A percentile compares a stretch with the other conserved stretches of the same genome.
phyloP scores from a whole-genome alignment of 2,888 invertebrate species.

The Chouioia cunea region DNA sequence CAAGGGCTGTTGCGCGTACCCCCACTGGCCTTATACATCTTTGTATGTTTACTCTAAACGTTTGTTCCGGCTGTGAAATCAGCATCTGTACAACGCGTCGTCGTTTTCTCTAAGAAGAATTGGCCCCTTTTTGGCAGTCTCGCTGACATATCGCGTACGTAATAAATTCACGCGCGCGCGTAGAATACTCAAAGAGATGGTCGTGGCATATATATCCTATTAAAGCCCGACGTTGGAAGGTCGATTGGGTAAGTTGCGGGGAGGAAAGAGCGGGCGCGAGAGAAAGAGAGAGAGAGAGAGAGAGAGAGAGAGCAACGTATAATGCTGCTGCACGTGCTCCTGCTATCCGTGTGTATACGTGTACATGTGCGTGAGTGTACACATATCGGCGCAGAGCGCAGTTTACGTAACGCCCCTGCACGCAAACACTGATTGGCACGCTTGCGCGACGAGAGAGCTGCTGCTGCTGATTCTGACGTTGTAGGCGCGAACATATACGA shows the following conservation, averaged over 20 bases:
- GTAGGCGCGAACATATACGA: background rate
- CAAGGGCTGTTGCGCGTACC: too few relatives aligned
- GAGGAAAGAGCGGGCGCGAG: background rate
- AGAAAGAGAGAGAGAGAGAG: background rate
- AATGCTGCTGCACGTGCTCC: too few relatives aligned
- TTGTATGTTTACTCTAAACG: too few relatives aligned
- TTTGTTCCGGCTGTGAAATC: too few relatives aligned
- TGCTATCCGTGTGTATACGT: background rate
- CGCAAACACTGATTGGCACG: slow-evolving; percentile 38
- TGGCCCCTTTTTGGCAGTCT: too few relatives aligned
- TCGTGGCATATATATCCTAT: background rate
- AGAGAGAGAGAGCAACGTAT: background rate
- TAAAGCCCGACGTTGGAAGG: slow-evolving; percentile 23
- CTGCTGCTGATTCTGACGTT: slow-evolving; percentile 2
- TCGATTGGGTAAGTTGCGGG: slow-evolving; percentile 18
- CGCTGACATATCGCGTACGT: background rate
- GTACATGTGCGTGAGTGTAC: background rate
- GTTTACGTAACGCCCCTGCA: slow-evolving; percentile 43
- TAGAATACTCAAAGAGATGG: slow-evolving; percentile 24
- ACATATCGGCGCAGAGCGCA: background rate
- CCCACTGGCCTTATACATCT: too few relatives aligned
- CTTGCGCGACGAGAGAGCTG: slow-evolving; percentile 8
- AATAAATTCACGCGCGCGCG: slow-evolving; percentile 31
- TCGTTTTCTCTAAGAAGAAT: too few relatives aligned
- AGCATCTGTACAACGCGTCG: too few relatives aligned